Conservation (phyloP, 2,113 vertebrate species). For the Ictalurus furcatus region DNA sequence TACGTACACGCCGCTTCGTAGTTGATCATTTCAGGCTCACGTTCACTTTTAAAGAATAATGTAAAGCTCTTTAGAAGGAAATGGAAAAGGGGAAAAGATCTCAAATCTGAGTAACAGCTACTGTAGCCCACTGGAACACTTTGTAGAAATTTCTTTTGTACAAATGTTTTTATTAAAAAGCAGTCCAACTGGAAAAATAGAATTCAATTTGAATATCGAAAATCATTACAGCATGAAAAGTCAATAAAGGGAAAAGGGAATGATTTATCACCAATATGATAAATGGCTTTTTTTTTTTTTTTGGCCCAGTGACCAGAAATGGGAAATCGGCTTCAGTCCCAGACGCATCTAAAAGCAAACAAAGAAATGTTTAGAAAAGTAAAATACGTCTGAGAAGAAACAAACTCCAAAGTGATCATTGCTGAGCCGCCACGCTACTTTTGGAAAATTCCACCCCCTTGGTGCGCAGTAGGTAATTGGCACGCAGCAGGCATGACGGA, state of each 20-base stretch:
- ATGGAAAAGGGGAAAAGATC: background rate
- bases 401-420: background rate
- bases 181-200: background rate
- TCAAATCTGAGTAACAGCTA: background rate
- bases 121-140: background rate
- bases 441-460: conserved; percentile 24
- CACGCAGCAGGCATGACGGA: conserved; percentile 57
- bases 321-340: background rate
- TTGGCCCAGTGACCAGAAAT: background rate
- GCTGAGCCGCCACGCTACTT: background rate
- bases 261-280: background rate
- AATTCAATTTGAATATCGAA: background rate
- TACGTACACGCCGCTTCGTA: background rate
- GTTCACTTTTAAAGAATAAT: conserved; percentile 15
- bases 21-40: background rate
- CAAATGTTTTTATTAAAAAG: background rate
- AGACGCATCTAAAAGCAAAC: background rate
- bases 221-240: background rate
- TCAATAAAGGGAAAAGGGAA: background rate
- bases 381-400: background rate
- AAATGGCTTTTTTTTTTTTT: background rate
- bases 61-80: conserved; percentile 20
- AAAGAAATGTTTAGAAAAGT: background rate
- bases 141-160: background rate
- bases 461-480: conserved; percentile 43